Conservation (phyloP, 1,140 invertebrate genomes). For the Drosophila bipectinata region DNA sequence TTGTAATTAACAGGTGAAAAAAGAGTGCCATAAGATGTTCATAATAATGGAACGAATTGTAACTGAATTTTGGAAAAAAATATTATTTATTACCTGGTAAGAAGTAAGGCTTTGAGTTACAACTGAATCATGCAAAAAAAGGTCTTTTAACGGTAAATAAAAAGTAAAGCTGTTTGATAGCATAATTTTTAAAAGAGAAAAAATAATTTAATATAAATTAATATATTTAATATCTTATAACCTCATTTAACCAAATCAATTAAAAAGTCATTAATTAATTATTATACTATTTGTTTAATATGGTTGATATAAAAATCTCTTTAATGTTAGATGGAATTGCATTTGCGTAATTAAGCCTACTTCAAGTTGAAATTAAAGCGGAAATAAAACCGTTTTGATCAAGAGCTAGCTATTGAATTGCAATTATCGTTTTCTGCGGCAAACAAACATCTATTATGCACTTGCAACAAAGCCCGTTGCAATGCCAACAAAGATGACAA, state of each 20-base stretch:
- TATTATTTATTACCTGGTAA: background rate
- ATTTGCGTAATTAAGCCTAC: conserved; percentile 1
- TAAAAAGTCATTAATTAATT: background rate
- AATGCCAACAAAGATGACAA: conserved; percentile 42
- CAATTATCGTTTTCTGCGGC: conserved; percentile 22
- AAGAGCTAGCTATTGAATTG: conserved; percentile 17
- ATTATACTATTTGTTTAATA: too few relatives aligned
- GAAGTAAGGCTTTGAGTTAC: background rate
- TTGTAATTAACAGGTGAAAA: conserved; percentile 39
- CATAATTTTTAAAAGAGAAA: background rate
- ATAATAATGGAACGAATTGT: background rate
- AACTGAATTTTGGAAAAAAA: background rate
- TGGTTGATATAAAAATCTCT: background rate
- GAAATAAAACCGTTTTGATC: background rate
- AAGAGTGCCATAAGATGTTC: background rate
- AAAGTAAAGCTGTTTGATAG: background rate
- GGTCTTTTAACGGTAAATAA: too few relatives aligned
- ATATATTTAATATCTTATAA: background rate
- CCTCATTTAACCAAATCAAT: background rate
- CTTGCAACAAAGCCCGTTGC: conserved; percentile 18
- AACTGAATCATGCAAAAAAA: too few relatives aligned
- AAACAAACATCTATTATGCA: conserved; percentile 45
- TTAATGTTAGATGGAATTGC: background rate
- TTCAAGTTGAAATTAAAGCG: conserved; percentile 6
- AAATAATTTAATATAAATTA: background rate